These are phyloP conservation scores for Drosophila arawakana DNA, from an alignment of 1,140 invertebrate genomes.

Conservation along the genomic window DNA sequence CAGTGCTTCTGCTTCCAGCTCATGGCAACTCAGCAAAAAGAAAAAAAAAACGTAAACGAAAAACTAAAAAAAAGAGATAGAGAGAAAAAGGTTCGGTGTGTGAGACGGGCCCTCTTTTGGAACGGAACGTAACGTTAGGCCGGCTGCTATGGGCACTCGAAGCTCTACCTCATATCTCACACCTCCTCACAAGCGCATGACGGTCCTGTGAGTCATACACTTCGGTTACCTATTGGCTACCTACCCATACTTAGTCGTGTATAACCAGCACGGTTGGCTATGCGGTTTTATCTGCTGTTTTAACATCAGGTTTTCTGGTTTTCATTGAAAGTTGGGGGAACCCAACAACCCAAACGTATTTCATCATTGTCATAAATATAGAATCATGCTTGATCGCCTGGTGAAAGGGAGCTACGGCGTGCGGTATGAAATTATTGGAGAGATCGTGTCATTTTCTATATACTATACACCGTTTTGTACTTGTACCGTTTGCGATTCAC, in stretches of 20 bases:
- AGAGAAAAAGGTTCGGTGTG: slow-evolving; percentile 32
- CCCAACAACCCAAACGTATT: slow-evolving; percentile 38
- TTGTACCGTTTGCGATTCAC: slow-evolving; percentile 12
- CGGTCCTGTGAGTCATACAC: slow-evolving; percentile 36
- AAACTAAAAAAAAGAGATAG: slow-evolving; percentile 6
- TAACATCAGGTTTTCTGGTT: slow-evolving; percentile 67
- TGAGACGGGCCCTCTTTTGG: slow-evolving; percentile 16
- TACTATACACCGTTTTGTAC: not conserved
- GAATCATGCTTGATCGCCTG: slow-evolving; percentile 19
- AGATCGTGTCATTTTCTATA: slow-evolving; percentile 48
- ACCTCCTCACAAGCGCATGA: slow-evolving; percentile 10
- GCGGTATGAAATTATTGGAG: not conserved
- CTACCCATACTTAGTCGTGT: slow-evolving; percentile 20
- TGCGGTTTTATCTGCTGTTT: slow-evolving; percentile 62
- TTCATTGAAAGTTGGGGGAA: slow-evolving; percentile 63
- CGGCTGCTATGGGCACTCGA: slow-evolving; percentile 24
- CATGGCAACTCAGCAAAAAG: slow-evolving; percentile 54
- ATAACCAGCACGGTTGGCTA: slow-evolving; percentile 3
- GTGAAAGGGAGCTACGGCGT: not conserved
- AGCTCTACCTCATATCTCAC: slow-evolving; percentile 19
- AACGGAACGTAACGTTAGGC: slow-evolving; percentile 16
- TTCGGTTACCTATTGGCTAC: slow-evolving; percentile 9
- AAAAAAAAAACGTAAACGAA: slow-evolving; percentile 4
- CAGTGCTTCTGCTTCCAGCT: slow-evolving; percentile 22
- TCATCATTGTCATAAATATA: slow-evolving; percentile 69